Evolutionary conservation across 2,797 vertebrate genomes (phyloP).

Genomic region (Harpagifer antarcticus): DNA sequence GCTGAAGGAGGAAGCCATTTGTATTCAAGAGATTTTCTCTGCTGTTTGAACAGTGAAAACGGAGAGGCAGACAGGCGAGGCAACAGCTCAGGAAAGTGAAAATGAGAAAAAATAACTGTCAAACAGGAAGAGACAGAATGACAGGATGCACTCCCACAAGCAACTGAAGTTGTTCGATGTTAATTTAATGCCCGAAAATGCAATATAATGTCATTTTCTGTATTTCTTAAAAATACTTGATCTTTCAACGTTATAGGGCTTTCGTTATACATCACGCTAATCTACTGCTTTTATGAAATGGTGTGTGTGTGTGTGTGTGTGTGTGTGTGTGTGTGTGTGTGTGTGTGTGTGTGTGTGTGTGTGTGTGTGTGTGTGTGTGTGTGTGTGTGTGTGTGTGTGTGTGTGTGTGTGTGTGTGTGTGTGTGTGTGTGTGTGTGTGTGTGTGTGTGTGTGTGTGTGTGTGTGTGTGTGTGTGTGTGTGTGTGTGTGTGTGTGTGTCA

Average conservation of each 20-base stretch:
- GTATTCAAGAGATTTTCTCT: slow-evolving; percentile 45
- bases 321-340: slow-evolving; percentile 16
- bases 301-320: slow-evolving; percentile 24
- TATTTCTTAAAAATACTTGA: slow-evolving; percentile 32
- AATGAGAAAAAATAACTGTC: slow-evolving; percentile 17
- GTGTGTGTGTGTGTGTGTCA: slow-evolving; percentile 10
- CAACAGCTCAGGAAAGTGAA: slow-evolving; percentile 22
- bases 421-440: slow-evolving; percentile 30
- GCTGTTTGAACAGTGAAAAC: slow-evolving; percentile 15
- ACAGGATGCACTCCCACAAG: slow-evolving; percentile 2
- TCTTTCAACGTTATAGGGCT: slow-evolving; percentile 38
- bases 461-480: slow-evolving; percentile 17
- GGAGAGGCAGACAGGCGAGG: slow-evolving; percentile 20
- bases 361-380: slow-evolving; percentile 38
- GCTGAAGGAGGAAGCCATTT: slow-evolving; percentile 26
- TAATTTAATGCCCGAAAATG: slow-evolving; percentile 2
- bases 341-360: slow-evolving; percentile 11
- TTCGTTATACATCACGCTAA: slow-evolving; percentile 35
- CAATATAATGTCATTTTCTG: slow-evolving; percentile 6
- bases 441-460: slow-evolving; percentile 25
- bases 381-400: slow-evolving; percentile 17
- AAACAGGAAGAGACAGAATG: slow-evolving; percentile 20
- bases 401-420: slow-evolving; percentile 13
- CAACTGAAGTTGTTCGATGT: slow-evolving; percentile 8
- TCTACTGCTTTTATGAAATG: slow-evolving; percentile 62